A percentile compares a stretch with the other conserved stretches of the same genome.
phyloP scores from a whole-genome alignment of 2,888 invertebrate genomes.

The Trilocha varians region DNA sequence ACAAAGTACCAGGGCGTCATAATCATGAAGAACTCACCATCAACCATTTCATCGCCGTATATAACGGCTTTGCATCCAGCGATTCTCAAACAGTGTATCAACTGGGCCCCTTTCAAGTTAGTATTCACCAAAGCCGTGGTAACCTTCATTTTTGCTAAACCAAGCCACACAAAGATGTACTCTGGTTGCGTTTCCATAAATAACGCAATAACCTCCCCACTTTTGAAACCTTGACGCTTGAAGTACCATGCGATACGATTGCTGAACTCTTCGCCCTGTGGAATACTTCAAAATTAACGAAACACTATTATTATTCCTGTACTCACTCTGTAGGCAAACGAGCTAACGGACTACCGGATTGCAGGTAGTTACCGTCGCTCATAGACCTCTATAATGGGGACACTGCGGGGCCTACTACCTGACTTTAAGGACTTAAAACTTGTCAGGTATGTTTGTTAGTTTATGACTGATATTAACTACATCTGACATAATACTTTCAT shows the following conservation, averaged over 20 bases:
- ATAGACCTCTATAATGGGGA: too few species aligned
- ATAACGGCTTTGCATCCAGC: slow-evolving; percentile 86
- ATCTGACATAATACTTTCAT: too few species aligned
- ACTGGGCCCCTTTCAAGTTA: slow-evolving; percentile 83
- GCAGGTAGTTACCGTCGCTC: background rate
- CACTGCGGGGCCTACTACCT: too few species aligned
- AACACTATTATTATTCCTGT: too few species aligned
- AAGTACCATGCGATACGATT: slow-evolving; percentile 74
- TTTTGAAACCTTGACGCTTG: slow-evolving; percentile 61
- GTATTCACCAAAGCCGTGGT: slow-evolving; percentile 91
- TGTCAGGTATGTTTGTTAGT: too few species aligned
- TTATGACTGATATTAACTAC: too few species aligned
- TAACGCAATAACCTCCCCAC: slow-evolving; percentile 89
- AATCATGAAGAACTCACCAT: slow-evolving; percentile 37
- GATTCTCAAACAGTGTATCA: slow-evolving; percentile 85
- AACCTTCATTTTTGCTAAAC: slow-evolving; percentile 87
- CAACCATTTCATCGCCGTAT: slow-evolving; percentile 76
- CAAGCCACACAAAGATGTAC: slow-evolving; percentile 91
- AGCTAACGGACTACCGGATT: background rate
- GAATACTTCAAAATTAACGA: too few species aligned
- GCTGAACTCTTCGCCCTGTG: slow-evolving; percentile 73
- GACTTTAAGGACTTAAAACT: too few species aligned
- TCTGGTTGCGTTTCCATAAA: slow-evolving; percentile 93
- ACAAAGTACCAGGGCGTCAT: slow-evolving; percentile 4
- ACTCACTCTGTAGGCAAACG: too few species aligned